Base-by-base conservation (phyloP, 2,113 vertebrate species). In the Lates calcarifer region DNA sequence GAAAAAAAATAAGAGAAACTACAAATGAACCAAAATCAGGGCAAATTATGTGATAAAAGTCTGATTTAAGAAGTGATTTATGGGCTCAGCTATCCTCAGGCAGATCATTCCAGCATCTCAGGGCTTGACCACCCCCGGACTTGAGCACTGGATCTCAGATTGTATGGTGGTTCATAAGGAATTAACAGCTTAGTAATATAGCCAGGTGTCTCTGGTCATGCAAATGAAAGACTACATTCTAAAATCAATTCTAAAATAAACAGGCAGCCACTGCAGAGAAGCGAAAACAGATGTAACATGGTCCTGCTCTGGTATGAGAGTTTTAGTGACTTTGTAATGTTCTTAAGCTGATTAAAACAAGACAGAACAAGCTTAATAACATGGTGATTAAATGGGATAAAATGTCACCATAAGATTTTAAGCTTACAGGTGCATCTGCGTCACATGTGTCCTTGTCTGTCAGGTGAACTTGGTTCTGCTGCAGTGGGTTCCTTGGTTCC, bases 401-500 rank as follows among this genome's bases (percentile, higher is more conserved):
- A 58, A 51, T 14, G 6, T 56, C 56, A 3, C 5, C 24, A 2
- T 9, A 22, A 47, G 56, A 22, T 71, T 53, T 49, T 49, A 58
- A 6, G 4, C 17, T 35, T 33, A 31, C 29, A 53, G 49, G 58
- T 77, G n/a, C n/a, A 6, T 68, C 6, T 35, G 8, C 70, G 37
- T 66, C 4, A n/a, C 60, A 39, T 35, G 22, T 69, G 47, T 33
- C 13, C 1, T 20, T 81, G 56, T 73, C 4, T 53, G 29, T 67
- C 84, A 96, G 95, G 93, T 95, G 51, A 84, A 95, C 86, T 73
- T 96, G 78, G 77, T 96, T 81, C 83, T 96, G 76, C 93, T 96
- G 43, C 95, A 96, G 92, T 96, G 95, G 95, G 92, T 96, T 33
- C 95, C 95, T 53, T 95, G 95, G 95, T 96, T 96, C 77, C 79